Base-by-base conservation (phyloP, 2,113 vertebrate species). In the Archilochus colubris region DNA sequence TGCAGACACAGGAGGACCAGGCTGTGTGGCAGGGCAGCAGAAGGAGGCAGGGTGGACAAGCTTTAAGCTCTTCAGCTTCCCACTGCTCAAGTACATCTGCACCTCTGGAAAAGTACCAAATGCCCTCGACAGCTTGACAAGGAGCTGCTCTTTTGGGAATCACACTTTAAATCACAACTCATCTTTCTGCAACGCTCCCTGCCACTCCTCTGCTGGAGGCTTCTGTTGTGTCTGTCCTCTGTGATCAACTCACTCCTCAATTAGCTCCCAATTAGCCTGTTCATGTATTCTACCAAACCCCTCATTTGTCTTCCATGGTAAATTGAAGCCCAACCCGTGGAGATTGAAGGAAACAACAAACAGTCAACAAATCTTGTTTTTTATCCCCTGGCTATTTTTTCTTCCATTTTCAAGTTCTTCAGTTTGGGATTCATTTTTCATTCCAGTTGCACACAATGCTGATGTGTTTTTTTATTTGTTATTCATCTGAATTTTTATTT, bases 71-170 rank as follows among this genome's bases (percentile, higher is more conserved):
- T 55, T 55, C 82, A 69, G 55, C 38, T 67, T 86, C 59, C 82
- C 67, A 33, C 46, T 66, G 93, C 75, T 88, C 22, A 3, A 55
- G 70, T 54, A 33, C 86, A 59, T 86, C 92, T 92, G 92, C 94
- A 94, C 82, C 91, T 63, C 88, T 90, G 91, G 79, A 81, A 75
- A 78, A 82, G 64, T 6, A 88, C 76, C 85, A 90, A 76, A 33
- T 3, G 11, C 63, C 46, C 46, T 83, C 10, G 8, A 68, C 55
- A 83, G 94, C 68, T 18, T 46, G 73, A 77, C 76, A 59, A 77
- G 67, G 76, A 77, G 10, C 61, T 59, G 78, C 72, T 80, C 87
- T 53, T 67, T 57, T 40, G 93, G 93, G 85, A 80, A 63, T 3
- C 27, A 64, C 75, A 40, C 57, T 69, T 89, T 82, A 59, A 80